These are phyloP conservation scores for Adrianichthys oophorus DNA, from an alignment of 2,797 vertebrate genomes.

Conservation along the genomic window DNA sequence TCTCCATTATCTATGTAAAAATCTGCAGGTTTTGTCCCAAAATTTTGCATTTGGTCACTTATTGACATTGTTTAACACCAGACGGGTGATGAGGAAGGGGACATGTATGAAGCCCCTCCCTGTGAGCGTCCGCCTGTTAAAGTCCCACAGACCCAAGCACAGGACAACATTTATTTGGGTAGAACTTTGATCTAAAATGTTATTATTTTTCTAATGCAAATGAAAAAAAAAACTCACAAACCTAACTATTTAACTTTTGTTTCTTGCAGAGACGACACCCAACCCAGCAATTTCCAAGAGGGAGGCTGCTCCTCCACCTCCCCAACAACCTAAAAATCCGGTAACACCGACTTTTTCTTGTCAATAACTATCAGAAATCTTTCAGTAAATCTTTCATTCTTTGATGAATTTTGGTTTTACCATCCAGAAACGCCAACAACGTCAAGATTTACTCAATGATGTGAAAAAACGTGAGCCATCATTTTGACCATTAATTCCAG, in stretches of 20 bases:
- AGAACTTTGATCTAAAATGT: constrained; percentile 4
- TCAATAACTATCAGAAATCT: too few relatives aligned
- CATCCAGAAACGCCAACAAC: constrained; percentile 47
- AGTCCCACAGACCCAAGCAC: constrained; percentile 56
- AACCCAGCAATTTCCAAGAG: constrained; percentile 49
- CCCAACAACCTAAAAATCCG: constrained; percentile 40
- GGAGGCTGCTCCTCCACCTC: constrained; percentile 61
- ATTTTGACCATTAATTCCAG: neutral
- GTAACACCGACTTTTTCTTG: constrained; percentile 31
- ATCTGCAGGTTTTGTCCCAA: neutral
- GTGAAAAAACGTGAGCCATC: constrained; percentile 67
- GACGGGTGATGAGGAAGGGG: constrained; percentile 68
- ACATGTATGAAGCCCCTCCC: constrained; percentile 79
- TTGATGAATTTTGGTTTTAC: constrained; percentile 2
- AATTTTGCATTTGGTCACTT: neutral
- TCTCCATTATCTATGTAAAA: neutral
- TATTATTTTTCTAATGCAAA: neutral
- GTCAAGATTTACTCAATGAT: constrained; percentile 46
- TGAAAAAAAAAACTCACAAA: too few relatives aligned
- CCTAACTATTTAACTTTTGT: neutral
- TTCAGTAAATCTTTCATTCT: neutral
- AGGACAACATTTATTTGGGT: constrained; percentile 78
- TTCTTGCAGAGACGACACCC: constrained; percentile 51
- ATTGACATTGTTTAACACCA: constrained; percentile 29
- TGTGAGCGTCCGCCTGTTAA: constrained; percentile 66